Conservation (phyloP, 2,797 vertebrate species). For the Ceryle rudis region DNA sequence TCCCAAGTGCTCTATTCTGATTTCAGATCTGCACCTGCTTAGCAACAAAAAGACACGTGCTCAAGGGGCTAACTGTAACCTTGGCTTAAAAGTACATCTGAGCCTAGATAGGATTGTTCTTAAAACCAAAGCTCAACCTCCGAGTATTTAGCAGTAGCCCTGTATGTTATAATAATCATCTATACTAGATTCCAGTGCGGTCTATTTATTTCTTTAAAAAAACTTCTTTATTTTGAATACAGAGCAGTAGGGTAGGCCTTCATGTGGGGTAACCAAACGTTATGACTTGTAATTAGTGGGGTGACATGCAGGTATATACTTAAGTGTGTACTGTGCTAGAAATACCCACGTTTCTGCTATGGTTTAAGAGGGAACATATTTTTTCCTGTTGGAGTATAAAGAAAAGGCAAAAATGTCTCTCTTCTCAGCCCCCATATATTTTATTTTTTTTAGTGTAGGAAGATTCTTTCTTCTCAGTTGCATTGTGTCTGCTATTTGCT, state of each 20-base stretch:
- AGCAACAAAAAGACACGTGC: conserved; percentile 48
- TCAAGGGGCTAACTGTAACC: neutral
- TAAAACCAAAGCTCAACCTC: neutral
- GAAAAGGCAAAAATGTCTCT: neutral
- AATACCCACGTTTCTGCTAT: neutral
- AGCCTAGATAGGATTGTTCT: neutral
- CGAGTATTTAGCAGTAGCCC: neutral
- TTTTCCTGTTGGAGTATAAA: neutral
- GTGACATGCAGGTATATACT: neutral
- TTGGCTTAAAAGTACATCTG: neutral
- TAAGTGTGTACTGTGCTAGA: neutral
- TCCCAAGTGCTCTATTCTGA: conserved; percentile 51
- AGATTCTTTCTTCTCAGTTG: neutral
- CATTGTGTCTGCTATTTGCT: neutral
- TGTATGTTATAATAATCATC: neutral
- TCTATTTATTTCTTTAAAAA: neutral
- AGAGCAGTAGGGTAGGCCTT: neutral
- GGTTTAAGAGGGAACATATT: neutral
- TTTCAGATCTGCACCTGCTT: conserved; percentile 66
- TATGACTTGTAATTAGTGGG: neutral
- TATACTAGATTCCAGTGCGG: neutral
- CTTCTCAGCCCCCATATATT: neutral
- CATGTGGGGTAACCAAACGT: neutral
- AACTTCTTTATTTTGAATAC: neutral
- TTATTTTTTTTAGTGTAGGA: neutral